Conservation (phyloP, 1,140 invertebrate genomes). For the Euwallacea similis region DNA sequence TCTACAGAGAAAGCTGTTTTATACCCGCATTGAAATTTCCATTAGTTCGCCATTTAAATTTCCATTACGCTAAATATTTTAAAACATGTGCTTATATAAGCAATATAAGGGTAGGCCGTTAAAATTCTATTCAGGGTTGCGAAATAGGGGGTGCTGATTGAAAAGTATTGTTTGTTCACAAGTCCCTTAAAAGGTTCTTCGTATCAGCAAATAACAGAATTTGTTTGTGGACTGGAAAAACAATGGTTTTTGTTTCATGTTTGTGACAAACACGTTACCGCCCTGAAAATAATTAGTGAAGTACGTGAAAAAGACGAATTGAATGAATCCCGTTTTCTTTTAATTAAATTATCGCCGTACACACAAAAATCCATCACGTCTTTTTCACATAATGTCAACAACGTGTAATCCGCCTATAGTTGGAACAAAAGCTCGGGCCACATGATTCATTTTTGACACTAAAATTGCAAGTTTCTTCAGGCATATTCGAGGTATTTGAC, state of each 20-base stretch:
- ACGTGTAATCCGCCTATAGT: not conserved
- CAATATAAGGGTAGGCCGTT: not conserved
- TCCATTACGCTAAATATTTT: conserved; percentile 1
- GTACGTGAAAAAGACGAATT: no score
- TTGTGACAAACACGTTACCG: no score
- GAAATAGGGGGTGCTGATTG: not conserved
- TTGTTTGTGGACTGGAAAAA: no score
- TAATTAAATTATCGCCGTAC: no score
- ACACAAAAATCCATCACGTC: no score
- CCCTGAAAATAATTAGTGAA: no score
- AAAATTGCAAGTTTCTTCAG: not conserved
- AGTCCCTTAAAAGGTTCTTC: no score
- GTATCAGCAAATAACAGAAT: no score
- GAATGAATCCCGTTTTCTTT: no score
- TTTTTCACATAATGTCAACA: no score
- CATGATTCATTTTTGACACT: conserved; percentile 2
- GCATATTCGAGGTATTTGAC: conserved; percentile 3
- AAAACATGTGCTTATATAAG: not conserved
- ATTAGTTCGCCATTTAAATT: conserved; percentile 6
- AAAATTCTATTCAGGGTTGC: not conserved
- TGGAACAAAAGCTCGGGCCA: not conserved
- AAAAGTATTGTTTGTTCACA: not conserved
- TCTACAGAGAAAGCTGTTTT: no score
- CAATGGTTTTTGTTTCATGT: no score
- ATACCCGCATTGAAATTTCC: not conserved